phyloP scores from a whole-genome alignment of 2,113 vertebrate genomes.

The Paramisgurnus dabryanus region DNA sequence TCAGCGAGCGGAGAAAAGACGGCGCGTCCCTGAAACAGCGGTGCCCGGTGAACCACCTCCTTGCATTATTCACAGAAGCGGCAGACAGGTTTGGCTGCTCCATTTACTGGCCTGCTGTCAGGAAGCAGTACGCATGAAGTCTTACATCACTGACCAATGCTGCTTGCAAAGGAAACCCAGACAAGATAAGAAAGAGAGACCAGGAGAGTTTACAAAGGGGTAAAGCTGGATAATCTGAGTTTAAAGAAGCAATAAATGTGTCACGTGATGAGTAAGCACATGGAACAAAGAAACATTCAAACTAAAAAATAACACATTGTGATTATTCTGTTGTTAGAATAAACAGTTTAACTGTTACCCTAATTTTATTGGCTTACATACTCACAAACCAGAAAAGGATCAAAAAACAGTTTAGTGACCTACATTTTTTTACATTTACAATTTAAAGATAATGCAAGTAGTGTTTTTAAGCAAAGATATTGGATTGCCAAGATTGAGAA shows the following conservation, averaged over 20 bases:
- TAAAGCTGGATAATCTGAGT: conserved; percentile 28
- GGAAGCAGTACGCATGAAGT: conserved; percentile 71
- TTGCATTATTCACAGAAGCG: conserved; percentile 74
- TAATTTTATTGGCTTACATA: neutral
- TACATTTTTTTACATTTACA: no score
- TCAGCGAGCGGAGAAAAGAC: conserved; percentile 37
- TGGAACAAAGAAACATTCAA: conserved; percentile 51
- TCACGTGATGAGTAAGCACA: conserved; percentile 60
- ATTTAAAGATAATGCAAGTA: no score
- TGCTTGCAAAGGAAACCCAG: conserved; percentile 47
- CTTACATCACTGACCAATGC: conserved; percentile 74
- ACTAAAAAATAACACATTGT: conserved; percentile 52
- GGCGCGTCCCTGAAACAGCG: conserved; percentile 42
- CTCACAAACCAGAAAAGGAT: no score
- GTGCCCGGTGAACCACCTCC: conserved; percentile 45
- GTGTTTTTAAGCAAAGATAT: no score
- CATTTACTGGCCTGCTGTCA: conserved; percentile 67
- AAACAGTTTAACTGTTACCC: conserved; percentile 31
- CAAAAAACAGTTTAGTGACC: no score
- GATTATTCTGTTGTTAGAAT: conserved; percentile 55
- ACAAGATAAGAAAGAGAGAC: neutral
- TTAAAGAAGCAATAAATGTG: conserved; percentile 27
- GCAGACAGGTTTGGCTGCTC: conserved; percentile 65
- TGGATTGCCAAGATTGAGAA: no score
- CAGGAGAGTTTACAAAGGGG: conserved; percentile 20